Base-by-base conservation (phyloP, 2,888 invertebrate genomes). In the Microctonus brassicae region DNA sequence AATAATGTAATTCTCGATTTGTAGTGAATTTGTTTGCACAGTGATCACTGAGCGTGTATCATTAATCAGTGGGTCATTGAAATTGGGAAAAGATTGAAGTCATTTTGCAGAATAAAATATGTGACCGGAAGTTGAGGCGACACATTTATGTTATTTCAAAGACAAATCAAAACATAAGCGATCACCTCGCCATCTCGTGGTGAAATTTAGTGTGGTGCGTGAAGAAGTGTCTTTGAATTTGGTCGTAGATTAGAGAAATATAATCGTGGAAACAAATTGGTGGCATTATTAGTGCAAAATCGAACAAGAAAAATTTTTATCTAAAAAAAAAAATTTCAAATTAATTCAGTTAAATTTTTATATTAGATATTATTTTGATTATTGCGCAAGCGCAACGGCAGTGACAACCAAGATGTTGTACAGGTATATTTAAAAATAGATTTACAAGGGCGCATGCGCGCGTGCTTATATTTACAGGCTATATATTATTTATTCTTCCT, bases 351-450 rank as follows among this genome's bases (percentile, higher is more conserved):
- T n/a, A n/a, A n/a, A n/a, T n/a, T n/a, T n/a, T n/a, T n/a, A n/a
- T 7, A 29, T 5, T 29, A 7, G 7, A 3, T 3, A 29, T 29
- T 3, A 29, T 7, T 3, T 5, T 29, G 29, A 29, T 29, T 17
- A 47, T 47, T 17, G 17, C 17, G 20, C 5, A 6, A 47, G 9
- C 47, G 47, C 20, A 17, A 47, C 47, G 47, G 17, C 17, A 17
- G 17, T 17, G 47, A 47, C 4, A 17, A 47, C 20, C 7, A 9
- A 4, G 17, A 47, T 1, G 17, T 17, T 17, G 17, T 20, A 53
- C 73, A 75, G 73, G 79, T 80, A 84, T 78, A 83, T 81, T 84
- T 82, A 82, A 80, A 84, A 84, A 84, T 84, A 84, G 75, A 76
- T 5, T 20, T 7, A 4, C 17, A 17, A n/a, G n/a, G 1, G 47